Evolutionary conservation across 1,140 invertebrate species (phyloP).

Genomic region (Drosophila santomea): DNA sequence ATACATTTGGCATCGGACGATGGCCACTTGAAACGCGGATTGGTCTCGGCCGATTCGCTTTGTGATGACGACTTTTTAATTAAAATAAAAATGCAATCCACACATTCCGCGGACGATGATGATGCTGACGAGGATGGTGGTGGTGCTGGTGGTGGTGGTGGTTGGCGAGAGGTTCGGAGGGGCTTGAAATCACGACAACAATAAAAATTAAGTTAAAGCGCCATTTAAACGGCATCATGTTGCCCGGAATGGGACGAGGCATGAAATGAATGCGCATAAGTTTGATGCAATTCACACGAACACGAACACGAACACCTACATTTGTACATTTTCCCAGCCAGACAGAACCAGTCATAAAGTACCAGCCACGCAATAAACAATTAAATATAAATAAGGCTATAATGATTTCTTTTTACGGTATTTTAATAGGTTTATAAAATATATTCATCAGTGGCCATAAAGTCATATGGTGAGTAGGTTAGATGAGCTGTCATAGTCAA

Average conservation of each 20-base stretch:
- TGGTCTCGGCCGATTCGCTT: slow-evolving; percentile 67
- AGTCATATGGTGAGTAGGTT: slow-evolving; percentile 4
- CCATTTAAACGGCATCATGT: slow-evolving; percentile 62
- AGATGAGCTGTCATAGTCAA: not conserved
- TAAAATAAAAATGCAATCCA: slow-evolving; percentile 80
- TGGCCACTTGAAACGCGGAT: slow-evolving; percentile 68
- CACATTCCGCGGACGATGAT: slow-evolving; percentile 39
- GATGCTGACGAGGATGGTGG: slow-evolving; percentile 26
- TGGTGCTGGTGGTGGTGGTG: not conserved
- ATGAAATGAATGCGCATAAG: slow-evolving; percentile 64
- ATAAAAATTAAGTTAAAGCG: slow-evolving; percentile 77
- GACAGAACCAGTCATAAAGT: slow-evolving; percentile 14
- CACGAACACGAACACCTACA: not conserved
- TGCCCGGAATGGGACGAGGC: slow-evolving; percentile 41
- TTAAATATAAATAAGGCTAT: slow-evolving; percentile 51
- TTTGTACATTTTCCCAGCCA: not conserved
- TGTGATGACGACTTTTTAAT: slow-evolving; percentile 78
- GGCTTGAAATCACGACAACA: slow-evolving; percentile 65
- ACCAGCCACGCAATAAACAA: slow-evolving; percentile 60
- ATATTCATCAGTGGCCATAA: slow-evolving; percentile 56
- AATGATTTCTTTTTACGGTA: slow-evolving; percentile 46
- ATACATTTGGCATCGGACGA: slow-evolving; percentile 76
- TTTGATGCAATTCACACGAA: slow-evolving; percentile 59
- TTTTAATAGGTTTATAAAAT: slow-evolving; percentile 75
- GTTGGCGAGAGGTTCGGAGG: not conserved